A percentile compares a stretch with the other conserved stretches of the same genome.
phyloP scores from a whole-genome alignment of 2,888 invertebrate species.

The Alcis repandata region DNA sequence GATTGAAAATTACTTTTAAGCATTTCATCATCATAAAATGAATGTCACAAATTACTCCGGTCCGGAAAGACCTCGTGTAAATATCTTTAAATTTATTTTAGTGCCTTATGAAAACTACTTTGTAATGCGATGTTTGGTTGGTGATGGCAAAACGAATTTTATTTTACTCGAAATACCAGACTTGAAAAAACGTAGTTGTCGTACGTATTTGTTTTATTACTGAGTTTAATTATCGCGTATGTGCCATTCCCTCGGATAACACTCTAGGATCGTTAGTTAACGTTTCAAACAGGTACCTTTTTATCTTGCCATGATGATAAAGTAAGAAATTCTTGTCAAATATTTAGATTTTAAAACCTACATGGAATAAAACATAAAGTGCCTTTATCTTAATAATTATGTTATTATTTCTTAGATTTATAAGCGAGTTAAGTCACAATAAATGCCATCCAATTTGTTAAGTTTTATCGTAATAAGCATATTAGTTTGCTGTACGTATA shows the following conservation, averaged over 20 bases:
- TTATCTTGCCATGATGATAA: conserved; percentile 86
- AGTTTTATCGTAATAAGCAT: conserved; percentile 77
- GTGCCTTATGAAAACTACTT: conserved; percentile 78
- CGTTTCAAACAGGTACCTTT: conserved; percentile 85
- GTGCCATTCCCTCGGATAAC: conserved; percentile 84
- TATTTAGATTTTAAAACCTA: conserved; percentile 70
- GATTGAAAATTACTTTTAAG: conserved; percentile 85
- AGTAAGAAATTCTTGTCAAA: conserved; percentile 85
- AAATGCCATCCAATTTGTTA: conserved; percentile 87
- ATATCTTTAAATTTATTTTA: conserved; percentile 60
- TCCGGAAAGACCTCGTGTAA: conserved; percentile 75
- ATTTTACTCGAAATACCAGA: conserved; percentile 25
- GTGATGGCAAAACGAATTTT: conserved; percentile 66
- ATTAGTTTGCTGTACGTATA: conserved; percentile 76
- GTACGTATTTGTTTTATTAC: conserved; percentile 24
- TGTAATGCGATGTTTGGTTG: conserved; percentile 65
- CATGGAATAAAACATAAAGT: conserved; percentile 76
- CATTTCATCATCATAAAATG: conserved; percentile 76
- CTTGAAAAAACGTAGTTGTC: conserved; percentile 7
- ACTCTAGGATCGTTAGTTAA: conserved; percentile 80
- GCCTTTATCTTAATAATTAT: conserved; percentile 83
- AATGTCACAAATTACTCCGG: conserved; percentile 74
- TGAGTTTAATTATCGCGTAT: conserved; percentile 68
- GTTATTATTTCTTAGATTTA: conserved; percentile 71
- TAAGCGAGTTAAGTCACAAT: conserved; percentile 86